Evolutionary conservation across 23 tunicate species (phyloP).

Genomic region (Diplosoma virens): DNA sequence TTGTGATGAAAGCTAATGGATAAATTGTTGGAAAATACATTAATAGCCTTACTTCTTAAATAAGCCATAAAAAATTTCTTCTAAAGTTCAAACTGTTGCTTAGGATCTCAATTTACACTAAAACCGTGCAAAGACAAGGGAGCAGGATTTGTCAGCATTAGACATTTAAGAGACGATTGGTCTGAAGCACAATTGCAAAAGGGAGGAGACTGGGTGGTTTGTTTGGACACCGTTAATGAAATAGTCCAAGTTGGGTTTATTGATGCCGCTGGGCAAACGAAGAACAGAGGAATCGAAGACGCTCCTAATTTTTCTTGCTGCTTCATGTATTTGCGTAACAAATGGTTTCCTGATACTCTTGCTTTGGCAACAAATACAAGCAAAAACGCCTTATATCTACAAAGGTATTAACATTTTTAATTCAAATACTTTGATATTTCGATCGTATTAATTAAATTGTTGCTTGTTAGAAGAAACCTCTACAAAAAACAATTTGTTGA

Average conservation of each 20-base stretch:
- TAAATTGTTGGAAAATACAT: no score
- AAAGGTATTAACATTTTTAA: neutral
- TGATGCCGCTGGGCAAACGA: neutral
- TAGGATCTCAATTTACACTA: slow-evolving; percentile 14
- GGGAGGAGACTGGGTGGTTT: neutral
- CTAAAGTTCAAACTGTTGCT: no score
- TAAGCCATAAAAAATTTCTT: no score
- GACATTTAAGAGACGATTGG: neutral
- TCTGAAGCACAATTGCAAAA: neutral
- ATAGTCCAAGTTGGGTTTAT: neutral
- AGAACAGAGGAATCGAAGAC: neutral
- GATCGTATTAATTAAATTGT: no score
- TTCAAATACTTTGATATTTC: no score
- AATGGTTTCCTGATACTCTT: slow-evolving; percentile 15
- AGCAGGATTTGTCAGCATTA: neutral
- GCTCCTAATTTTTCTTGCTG: neutral
- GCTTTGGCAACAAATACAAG: neutral
- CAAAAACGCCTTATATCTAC: neutral
- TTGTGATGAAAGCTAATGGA: no score
- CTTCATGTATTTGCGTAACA: neutral
- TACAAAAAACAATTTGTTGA: no score
- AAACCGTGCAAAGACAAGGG: neutral
- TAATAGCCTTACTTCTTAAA: no score
- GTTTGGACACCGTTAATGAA: neutral
- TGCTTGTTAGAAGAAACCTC: no score